phyloP scores from a whole-genome alignment of 2,797 vertebrate genomes.

The Pyrocephalus nanus region DNA sequence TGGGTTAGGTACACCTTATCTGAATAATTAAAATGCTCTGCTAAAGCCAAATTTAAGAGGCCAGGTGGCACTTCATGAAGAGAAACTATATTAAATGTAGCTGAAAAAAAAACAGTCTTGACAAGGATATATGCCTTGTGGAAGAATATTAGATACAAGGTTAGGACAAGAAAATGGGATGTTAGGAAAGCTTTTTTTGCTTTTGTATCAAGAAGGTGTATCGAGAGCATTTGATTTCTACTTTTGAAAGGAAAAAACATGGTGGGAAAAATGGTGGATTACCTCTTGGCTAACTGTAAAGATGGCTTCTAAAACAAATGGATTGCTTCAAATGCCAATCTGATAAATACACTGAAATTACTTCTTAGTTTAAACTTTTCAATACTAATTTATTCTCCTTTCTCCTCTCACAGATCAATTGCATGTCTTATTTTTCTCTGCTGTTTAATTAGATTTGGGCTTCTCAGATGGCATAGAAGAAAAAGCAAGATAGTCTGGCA shows the following conservation, averaged over 20 bases:
- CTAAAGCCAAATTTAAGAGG: conserved; percentile 18
- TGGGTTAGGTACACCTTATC: background rate
- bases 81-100: background rate
- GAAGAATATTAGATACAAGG: background rate
- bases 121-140: background rate
- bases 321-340: background rate
- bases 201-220: background rate
- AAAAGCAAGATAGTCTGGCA: conserved; percentile 18
- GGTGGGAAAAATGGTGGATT: background rate
- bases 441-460: conserved; percentile 21
- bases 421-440: background rate
- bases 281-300: background rate
- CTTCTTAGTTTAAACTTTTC: conserved; percentile 12
- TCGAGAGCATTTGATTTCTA: background rate
- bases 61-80: background rate
- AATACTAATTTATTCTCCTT: conserved; percentile 16
- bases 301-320: background rate
- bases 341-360: conserved; percentile 32
- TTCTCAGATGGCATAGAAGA: background rate
- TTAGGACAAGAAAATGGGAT: background rate
- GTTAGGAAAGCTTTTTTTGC: background rate
- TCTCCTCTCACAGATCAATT: conserved; percentile 10
- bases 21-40: conserved; percentile 40
- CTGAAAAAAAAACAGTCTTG: conserved; percentile 4
- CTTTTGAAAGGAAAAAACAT: background rate